Evolutionary conservation across 2,113 vertebrate species (phyloP).

Genomic region (Centropus unirufus): DNA sequence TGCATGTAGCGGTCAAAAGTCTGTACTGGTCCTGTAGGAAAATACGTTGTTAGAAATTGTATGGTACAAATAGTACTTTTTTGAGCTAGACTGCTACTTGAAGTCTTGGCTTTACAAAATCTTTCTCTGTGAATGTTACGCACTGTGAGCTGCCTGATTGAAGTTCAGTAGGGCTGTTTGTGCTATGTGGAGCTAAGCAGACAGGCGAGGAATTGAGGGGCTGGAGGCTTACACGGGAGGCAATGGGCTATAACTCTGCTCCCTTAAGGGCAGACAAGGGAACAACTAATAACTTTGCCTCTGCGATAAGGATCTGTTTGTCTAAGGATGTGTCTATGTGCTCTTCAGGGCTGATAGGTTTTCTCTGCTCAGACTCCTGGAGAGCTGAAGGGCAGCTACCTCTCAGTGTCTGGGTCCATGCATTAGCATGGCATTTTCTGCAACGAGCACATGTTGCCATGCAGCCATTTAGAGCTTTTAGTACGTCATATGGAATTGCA

Average conservation of each 20-base stretch:
- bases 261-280: neutral
- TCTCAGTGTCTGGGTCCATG: neutral
- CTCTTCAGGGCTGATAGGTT: neutral
- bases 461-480: neutral
- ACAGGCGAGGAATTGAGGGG: neutral
- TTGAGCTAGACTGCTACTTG: neutral
- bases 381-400: neutral
- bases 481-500: neutral
- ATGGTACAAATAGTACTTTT: neutral
- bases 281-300: neutral
- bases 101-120: neutral
- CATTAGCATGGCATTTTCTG: neutral
- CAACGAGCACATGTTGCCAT: neutral
- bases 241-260: neutral
- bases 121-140: fast-evolving
- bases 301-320: neutral
- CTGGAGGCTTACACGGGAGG: neutral
- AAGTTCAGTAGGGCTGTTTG: neutral
- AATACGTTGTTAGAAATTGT: neutral
- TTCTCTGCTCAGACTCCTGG: neutral
- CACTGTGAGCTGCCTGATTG: neutral
- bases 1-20: neutral
- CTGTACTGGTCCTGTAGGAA: neutral
- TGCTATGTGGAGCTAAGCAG: neutral
- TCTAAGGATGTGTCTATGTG: neutral